A percentile compares a stretch with the other conserved stretches of the same genome.
Evolutionary conservation across 1,140 invertebrate species (phyloP).

Genomic region (Drosophila tropicalis): DNA sequence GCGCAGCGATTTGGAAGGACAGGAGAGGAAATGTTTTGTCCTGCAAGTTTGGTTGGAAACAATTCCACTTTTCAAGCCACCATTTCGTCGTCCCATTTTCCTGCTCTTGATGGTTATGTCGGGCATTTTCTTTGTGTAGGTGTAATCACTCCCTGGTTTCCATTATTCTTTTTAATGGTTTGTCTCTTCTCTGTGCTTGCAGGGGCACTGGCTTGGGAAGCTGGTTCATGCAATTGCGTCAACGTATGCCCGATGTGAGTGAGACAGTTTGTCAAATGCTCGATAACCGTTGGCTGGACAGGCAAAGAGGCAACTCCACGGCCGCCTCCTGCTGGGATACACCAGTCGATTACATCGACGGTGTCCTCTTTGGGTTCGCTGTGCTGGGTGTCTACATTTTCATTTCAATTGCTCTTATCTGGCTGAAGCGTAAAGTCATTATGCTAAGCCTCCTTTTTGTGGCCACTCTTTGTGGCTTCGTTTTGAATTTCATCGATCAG

Average conservation of each 20-base stretch:
- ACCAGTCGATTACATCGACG: background rate
- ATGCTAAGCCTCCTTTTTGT: background rate
- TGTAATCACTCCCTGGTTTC: background rate
- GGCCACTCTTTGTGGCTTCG: background rate
- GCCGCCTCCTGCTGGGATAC: background rate
- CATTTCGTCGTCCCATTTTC: conserved; percentile 2
- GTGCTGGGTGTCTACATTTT: conserved; percentile 19
- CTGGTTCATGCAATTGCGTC: conserved; percentile 47
- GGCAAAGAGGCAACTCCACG: background rate
- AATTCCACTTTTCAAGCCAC: conserved; percentile 12
- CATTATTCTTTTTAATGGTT: too few species aligned
- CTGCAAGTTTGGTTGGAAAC: conserved; percentile 26
- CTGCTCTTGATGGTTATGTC: background rate
- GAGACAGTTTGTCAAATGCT: conserved; percentile 36
- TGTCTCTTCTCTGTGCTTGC: background rate
- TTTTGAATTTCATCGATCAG: conserved; percentile 29
- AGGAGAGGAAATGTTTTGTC: background rate
- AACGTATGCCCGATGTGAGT: background rate
- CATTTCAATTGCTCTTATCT: conserved; percentile 33
- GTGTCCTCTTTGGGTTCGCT: conserved; percentile 19
- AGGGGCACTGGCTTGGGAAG: conserved; percentile 36
- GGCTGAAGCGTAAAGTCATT: conserved; percentile 17
- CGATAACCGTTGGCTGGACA: background rate
- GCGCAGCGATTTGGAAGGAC: background rate
- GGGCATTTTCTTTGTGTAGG: conserved; percentile 14